These are phyloP conservation scores for Psilanteris sp. DNA, from an alignment of 1,140 invertebrate species.

Conservation along the genomic window DNA sequence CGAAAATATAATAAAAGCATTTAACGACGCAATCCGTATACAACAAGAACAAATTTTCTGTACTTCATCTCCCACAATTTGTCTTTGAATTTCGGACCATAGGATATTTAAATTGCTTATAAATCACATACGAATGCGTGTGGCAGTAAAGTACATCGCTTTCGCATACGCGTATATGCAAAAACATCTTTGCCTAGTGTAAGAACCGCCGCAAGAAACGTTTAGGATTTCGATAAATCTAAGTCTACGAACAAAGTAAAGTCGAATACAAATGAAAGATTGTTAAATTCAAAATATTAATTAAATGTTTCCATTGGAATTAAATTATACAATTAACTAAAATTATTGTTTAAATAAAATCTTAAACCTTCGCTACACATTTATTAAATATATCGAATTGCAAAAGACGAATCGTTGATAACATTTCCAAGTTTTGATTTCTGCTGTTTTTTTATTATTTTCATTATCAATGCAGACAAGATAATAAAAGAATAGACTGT, in stretches of 20 bases:
- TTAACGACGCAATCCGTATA: constrained; percentile 8
- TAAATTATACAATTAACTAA: too few relatives aligned
- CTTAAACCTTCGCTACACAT: too few relatives aligned
- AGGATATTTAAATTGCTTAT: constrained; percentile 70
- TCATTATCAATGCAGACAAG: too few relatives aligned
- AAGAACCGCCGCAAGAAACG: constrained; percentile 55
- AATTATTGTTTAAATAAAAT: too few relatives aligned
- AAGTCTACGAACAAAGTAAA: constrained; percentile 50
- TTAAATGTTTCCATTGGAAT: too few relatives aligned
- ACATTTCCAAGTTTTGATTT: too few relatives aligned
- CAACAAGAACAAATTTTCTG: constrained; percentile 40
- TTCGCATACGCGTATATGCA: constrained; percentile 49
- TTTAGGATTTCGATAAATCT: constrained; percentile 76
- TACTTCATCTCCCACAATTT: constrained; percentile 46
- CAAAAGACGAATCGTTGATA: too few relatives aligned
- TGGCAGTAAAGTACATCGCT: constrained; percentile 30
- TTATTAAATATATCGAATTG: too few relatives aligned
- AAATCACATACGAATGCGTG: constrained; percentile 68
- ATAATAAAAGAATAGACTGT: too few relatives aligned
- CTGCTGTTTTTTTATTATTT: too few relatives aligned
- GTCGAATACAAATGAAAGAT: constrained; percentile 29
- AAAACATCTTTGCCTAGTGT: constrained; percentile 40
- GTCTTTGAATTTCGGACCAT: constrained; percentile 43
- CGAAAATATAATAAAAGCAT: constrained; percentile 1
- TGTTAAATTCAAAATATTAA: not conserved